These are phyloP conservation scores for Ammospiza caudacuta DNA, from an alignment of 2,113 vertebrate genomes.

Conservation along the genomic window DNA sequence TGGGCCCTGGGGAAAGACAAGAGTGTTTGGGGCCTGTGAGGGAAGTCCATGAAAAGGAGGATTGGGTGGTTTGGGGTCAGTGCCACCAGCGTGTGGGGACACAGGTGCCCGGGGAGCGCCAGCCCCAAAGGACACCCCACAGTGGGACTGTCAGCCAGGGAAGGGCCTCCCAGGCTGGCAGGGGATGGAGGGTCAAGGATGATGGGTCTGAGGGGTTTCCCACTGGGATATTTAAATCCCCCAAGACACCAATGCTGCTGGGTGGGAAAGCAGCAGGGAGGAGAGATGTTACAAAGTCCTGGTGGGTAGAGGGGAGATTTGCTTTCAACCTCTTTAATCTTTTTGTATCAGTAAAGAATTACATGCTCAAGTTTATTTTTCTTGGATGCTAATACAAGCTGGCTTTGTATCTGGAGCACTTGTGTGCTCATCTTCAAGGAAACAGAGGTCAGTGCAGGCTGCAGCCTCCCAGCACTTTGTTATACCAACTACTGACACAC, in stretches of 20 bases:
- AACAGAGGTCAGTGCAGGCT: neutral
- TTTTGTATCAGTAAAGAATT: neutral
- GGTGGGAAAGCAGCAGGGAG: neutral
- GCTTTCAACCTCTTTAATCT: neutral
- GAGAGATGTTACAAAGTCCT: neutral
- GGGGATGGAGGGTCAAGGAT: fast-evolving
- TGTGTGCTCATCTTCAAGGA: neutral
- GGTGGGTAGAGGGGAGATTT: neutral
- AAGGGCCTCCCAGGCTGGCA: fast-evolving
- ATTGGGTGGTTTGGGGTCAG: fast-evolving
- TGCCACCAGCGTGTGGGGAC: fast-evolving
- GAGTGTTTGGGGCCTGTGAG: no score
- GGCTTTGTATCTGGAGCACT: neutral
- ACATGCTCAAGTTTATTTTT: neutral
- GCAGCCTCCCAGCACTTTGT: neutral
- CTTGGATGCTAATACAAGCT: neutral
- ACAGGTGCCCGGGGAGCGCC: fast-evolving
- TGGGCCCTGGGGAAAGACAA: neutral
- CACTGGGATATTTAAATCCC: neutral
- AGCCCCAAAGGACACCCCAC: fast-evolving
- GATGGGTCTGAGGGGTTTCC: neutral
- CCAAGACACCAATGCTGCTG: neutral
- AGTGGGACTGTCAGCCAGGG: fast-evolving
- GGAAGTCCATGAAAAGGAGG: no score
- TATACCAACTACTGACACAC: neutral